Evolutionary conservation across 2,797 vertebrate species (phyloP).

Genomic region (Gallinago solitaria): DNA sequence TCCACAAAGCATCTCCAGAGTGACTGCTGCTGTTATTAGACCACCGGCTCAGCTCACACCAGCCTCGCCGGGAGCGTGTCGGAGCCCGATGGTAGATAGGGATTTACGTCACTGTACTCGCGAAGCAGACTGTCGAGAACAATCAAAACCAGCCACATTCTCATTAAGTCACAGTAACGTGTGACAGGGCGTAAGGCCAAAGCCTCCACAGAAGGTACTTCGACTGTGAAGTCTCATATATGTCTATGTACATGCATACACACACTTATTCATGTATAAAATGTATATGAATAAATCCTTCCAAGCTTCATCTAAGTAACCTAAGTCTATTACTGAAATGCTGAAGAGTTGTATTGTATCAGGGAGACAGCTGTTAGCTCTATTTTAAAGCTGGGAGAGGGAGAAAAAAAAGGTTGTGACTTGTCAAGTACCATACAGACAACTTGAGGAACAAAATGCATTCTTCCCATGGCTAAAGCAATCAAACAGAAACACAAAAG

Average conservation of each 20-base stretch:
- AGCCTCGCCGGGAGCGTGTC: not conserved
- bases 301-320: not conserved
- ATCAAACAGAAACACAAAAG: not conserved
- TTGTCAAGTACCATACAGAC: not conserved
- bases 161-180: not conserved
- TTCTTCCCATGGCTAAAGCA: not conserved
- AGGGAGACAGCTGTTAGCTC: not conserved
- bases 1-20: not conserved
- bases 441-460: not conserved
- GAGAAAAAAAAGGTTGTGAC: not conserved
- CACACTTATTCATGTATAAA: not conserved
- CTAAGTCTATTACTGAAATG: not conserved
- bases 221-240: not conserved
- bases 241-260: fast-evolving
- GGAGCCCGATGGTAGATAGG: not conserved
- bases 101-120: not conserved
- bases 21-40: constrained; percentile 22
- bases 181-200: not conserved
- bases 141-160: not conserved
- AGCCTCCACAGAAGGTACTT: not conserved
- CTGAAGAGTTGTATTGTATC: fast-evolving
- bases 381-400: not conserved
- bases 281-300: fast-evolving
- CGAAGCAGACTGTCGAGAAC: not conserved
- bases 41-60: not conserved